Percentiles rank a stretch among this genome's conserved stretches.
Conservation (phyloP, 2,113 vertebrate species). For the Poicephalus meyeri region DNA sequence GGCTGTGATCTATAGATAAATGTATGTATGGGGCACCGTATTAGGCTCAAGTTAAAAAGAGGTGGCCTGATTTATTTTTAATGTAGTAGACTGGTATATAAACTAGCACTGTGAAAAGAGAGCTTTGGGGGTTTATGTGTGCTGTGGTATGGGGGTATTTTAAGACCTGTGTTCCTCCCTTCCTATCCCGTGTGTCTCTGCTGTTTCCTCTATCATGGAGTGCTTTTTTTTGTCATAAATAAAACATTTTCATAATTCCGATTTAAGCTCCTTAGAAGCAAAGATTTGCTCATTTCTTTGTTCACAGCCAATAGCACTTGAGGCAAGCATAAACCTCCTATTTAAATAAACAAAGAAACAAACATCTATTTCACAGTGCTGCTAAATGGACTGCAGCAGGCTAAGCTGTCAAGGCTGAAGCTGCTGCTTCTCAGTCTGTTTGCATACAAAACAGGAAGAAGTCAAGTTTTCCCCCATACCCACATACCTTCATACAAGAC, state of each 20-base stretch:
- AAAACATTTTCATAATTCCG: neutral
- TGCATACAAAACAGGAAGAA: neutral
- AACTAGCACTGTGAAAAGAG: neutral
- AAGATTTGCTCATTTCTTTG: neutral
- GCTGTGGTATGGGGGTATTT: neutral
- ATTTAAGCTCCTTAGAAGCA: neutral
- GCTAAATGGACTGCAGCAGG: neutral
- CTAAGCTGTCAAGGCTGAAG: neutral
- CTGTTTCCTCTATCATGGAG: neutral
- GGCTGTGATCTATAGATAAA: neutral
- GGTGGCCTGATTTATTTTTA: conserved; percentile 22
- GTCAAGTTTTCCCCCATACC: neutral
- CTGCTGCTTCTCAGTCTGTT: neutral
- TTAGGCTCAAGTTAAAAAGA: neutral
- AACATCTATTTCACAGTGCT: neutral
- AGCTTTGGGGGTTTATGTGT: fast-evolving
- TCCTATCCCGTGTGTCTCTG: neutral
- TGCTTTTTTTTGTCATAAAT: neutral
- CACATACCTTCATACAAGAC: neutral
- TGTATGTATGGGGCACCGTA: neutral
- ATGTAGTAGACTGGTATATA: neutral
- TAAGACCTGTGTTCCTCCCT: neutral
- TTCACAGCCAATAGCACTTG: neutral
- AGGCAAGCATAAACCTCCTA: neutral
- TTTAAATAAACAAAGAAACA: neutral